phyloP scores from a whole-genome alignment of 2,797 vertebrate species.

The Gymnoscopelus braueri region DNA sequence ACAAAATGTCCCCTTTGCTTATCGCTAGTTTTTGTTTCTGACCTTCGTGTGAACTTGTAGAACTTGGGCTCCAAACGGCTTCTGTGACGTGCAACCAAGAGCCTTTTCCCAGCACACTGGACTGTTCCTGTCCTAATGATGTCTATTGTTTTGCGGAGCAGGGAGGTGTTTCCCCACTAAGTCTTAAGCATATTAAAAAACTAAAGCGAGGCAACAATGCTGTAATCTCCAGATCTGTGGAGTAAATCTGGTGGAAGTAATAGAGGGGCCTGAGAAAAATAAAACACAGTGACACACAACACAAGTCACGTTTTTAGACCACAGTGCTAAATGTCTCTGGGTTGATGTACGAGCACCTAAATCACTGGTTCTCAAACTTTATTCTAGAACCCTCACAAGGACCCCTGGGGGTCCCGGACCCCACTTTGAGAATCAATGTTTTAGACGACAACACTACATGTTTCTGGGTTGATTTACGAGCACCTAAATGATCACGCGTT shows the following conservation, averaged over 20 bases:
- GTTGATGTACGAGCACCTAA: too few relatives aligned
- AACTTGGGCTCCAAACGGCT: not conserved
- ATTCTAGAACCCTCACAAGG: too few relatives aligned
- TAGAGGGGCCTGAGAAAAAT: slow-evolving; percentile 1
- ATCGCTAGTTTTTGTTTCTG: slow-evolving; percentile 7
- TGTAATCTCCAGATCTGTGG: slow-evolving; percentile 73
- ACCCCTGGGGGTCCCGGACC: too few relatives aligned
- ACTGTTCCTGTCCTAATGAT: slow-evolving; percentile 30
- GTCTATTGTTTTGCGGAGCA: slow-evolving; percentile 49
- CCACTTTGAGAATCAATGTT: too few relatives aligned
- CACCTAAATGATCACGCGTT: too few relatives aligned
- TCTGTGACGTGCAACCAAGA: not conserved
- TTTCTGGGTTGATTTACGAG: not conserved
- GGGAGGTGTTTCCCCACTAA: slow-evolving; percentile 35
- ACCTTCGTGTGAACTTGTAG: not conserved
- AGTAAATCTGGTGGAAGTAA: slow-evolving; percentile 47
- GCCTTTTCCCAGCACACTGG: slow-evolving; percentile 25
- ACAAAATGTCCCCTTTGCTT: not conserved
- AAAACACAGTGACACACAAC: too few relatives aligned
- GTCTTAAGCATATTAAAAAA: slow-evolving; percentile 62
- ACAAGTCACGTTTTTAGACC: slow-evolving; percentile 12
- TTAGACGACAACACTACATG: slow-evolving; percentile 3
- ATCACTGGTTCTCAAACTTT: not conserved
- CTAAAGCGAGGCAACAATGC: slow-evolving; percentile 67
- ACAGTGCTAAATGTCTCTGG: not conserved